Percentiles rank a stretch among this genome's conserved stretches.
Conservation (phyloP, 1,140 invertebrate genomes). For the Drosophila ercepeae region DNA sequence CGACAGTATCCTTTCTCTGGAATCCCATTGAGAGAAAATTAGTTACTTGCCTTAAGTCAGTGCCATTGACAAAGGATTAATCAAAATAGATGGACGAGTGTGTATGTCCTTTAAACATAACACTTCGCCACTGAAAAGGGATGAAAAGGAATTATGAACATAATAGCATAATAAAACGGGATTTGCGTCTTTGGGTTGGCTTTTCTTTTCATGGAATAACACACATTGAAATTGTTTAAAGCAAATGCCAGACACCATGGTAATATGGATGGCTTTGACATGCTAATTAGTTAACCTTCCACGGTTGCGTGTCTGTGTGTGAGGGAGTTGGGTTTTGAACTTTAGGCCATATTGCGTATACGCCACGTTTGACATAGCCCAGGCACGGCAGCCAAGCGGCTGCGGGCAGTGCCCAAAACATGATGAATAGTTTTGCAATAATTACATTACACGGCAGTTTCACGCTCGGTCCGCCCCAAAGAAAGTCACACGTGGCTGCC, state of each 20-base stretch:
- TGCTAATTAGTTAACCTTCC: constrained; percentile 74
- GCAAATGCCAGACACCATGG: constrained; percentile 26
- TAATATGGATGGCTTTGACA: constrained; percentile 75
- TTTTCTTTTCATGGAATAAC: constrained; percentile 5
- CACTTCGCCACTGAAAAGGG: constrained; percentile 29
- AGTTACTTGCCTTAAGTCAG: constrained; percentile 51
- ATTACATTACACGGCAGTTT: constrained; percentile 80
- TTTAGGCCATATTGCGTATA: constrained; percentile 32
- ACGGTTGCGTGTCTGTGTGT: constrained; percentile 3
- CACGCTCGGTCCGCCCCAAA: constrained; percentile 40
- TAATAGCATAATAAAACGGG: constrained; percentile 68
- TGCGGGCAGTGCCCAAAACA: constrained; percentile 53
- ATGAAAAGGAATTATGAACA: constrained; percentile 59
- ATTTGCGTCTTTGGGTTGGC: constrained; percentile 62
- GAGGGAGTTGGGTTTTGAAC: constrained; percentile 2
- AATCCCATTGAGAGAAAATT: constrained; percentile 57
- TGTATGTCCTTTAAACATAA: constrained; percentile 25
- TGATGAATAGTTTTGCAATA: constrained; percentile 79
- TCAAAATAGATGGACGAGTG: constrained; percentile 55
- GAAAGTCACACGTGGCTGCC: constrained; percentile 75
- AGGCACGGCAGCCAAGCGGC: constrained; percentile 51
- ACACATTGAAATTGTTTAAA: constrained; percentile 34
- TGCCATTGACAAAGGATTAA: constrained; percentile 65
- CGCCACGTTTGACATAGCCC: constrained; percentile 43
- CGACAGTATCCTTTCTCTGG: constrained; percentile 23